Percentiles rank a stretch among this genome's conserved stretches.
Conservation (phyloP, 1,140 invertebrate species). For the Macrotrachela quadricornifera region DNA sequence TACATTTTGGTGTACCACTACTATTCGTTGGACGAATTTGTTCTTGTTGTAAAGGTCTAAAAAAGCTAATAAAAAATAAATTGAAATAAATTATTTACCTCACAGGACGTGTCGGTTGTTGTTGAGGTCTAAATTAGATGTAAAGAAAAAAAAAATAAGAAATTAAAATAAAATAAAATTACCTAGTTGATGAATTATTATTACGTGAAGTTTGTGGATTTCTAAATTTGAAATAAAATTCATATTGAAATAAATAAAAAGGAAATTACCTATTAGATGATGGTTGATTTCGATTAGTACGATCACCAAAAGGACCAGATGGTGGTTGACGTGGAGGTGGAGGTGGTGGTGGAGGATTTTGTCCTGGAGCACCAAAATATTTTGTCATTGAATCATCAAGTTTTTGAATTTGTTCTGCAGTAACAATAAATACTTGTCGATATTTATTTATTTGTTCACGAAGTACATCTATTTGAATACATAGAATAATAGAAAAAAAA, state of each 20-base stretch:
- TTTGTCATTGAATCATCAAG: conserved; percentile 40
- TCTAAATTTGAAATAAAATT: not conserved
- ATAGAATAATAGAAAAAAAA: conserved; percentile 10
- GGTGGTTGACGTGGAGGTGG: conserved; percentile 10
- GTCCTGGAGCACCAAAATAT: conserved; percentile 27
- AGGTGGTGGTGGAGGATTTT: too few species aligned
- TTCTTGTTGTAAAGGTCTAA: not conserved
- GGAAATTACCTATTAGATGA: not conserved
- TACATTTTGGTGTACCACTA: conserved; percentile 17
- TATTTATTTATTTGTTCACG: conserved; percentile 57
- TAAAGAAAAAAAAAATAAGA: conserved; percentile 22
- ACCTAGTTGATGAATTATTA: not conserved
- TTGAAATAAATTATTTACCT: not conserved
- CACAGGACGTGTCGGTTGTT: conserved; percentile 19
- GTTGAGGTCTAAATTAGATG: conserved; percentile 24
- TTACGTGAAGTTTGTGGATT: not conserved
- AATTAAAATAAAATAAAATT: not conserved
- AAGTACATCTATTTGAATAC: conserved; percentile 44
- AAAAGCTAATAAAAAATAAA: not conserved
- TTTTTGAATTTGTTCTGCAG: conserved; percentile 30
- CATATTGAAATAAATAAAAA: not conserved
- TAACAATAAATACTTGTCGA: conserved; percentile 47
- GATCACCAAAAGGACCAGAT: too few species aligned
- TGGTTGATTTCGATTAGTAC: not conserved
- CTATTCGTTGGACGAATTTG: conserved; percentile 16